These are phyloP conservation scores for Aleadryas rufinucha DNA, from an alignment of 2,113 vertebrate species.

Conservation along the genomic window DNA sequence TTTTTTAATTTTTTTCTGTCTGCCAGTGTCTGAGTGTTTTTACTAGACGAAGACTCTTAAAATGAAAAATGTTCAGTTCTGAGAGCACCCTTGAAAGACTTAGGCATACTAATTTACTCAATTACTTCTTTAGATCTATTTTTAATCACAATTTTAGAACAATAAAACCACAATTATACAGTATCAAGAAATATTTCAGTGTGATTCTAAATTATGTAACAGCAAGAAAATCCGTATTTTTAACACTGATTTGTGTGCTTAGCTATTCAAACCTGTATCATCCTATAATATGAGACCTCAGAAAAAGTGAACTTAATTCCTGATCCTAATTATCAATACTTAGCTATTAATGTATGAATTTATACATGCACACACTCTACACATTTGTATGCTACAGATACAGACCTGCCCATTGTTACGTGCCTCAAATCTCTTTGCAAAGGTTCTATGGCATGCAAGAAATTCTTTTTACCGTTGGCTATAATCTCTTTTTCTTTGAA, in stretches of 20 bases:
- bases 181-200: background rate
- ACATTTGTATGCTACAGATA: background rate
- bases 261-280: background rate
- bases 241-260: background rate
- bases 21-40: background rate
- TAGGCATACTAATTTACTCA: background rate
- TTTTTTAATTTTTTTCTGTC: background rate
- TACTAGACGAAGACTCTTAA: background rate
- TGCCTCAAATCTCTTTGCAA: background rate
- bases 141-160: background rate
- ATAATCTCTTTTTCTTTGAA: constrained; percentile 11
- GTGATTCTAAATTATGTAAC: background rate
- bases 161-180: background rate
- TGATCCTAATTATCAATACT: background rate
- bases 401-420: background rate
- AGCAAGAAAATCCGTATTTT: background rate
- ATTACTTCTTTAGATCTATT: constrained; percentile 11
- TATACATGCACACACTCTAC: background rate
- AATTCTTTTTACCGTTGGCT: constrained; percentile 16
- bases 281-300: background rate
- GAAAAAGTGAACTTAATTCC: background rate
- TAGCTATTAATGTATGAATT: background rate
- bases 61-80: background rate
- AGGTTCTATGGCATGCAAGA: background rate
- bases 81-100: background rate